Base-by-base conservation (phyloP, 2,797 vertebrate genomes). In the Crocodylus rhombifer region DNA sequence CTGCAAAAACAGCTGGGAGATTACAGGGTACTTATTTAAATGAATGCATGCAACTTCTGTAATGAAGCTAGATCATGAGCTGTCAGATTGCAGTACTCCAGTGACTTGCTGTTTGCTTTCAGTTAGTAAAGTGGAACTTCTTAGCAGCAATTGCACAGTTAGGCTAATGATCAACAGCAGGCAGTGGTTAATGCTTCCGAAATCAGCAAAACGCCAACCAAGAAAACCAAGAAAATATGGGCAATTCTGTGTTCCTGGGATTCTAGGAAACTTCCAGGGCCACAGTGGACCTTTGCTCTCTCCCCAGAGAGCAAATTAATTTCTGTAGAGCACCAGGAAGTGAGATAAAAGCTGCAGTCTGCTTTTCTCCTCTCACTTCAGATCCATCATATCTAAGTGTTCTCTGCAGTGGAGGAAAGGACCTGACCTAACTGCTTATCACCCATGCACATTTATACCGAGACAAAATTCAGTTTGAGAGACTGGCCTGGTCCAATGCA, bases 1-100 rank as follows among this genome's bases (percentile, higher is more conserved):
- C 96, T 99, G 91, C 98, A 99, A n/a, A 98, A 91, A 87, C 97
- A 99, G 92, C 98, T 99, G 80, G 99, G 99, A 96, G 98, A 99
- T 93, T 99, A 99, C 97, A 98, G 98, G 98, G 99, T 99, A 96
- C 1, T 61, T 25, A 25, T 42, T 0, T 97, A 97, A 73, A 42
- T 51, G 57, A 78, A 77, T 3, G 11, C 5, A 2, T 1, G 18
- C 2, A 7, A 18, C 42, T n/a, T 69, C 11, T 61, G 33, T 28
- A 25, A 21, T 36, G 14, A 8, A 16, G 25, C 26, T 11, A 36
- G 28, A 8, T 13, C 18, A 64, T 1, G 20, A 9, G 13, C 13
- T 36, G 42, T 62, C 17, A 17, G 4, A 23, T 23, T 67, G 57
- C 51, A 74, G 1, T 7, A 26, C 69, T 58, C n/a, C 36, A 78